Conservation (phyloP, 92 coral and sea anemone genomes). For the Phenganax subtilis region DNA sequence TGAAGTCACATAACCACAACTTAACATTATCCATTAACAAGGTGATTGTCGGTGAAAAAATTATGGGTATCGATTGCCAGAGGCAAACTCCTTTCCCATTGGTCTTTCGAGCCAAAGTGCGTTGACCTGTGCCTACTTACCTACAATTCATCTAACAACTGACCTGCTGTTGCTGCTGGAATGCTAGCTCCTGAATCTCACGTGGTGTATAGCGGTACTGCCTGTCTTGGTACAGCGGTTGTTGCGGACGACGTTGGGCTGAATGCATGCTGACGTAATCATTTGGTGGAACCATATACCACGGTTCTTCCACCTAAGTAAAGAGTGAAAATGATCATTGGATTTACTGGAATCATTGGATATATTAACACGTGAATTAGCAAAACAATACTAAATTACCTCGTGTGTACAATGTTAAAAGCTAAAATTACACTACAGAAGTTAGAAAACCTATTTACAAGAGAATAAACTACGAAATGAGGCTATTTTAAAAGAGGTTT, state of each 20-base stretch:
- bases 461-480: neutral
- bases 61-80: neutral
- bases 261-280: slow-evolving; percentile 29
- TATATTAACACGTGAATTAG: too few relatives aligned
- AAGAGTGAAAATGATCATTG: too few relatives aligned
- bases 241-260: slow-evolving; percentile 29
- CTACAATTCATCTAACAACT: neutral
- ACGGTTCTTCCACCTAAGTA: slow-evolving; percentile 13
- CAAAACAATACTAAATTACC: too few relatives aligned
- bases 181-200: slow-evolving; percentile 33
- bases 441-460: too few relatives aligned
- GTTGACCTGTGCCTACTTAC: too few relatives aligned
- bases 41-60: neutral
- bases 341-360: too few relatives aligned
- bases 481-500: neutral
- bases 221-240: slow-evolving; percentile 6
- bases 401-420: too few relatives aligned
- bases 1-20: too few relatives aligned
- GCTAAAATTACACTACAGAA: too few relatives aligned
- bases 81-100: neutral
- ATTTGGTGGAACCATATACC: slow-evolving; percentile 26
- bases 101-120: too few relatives aligned
- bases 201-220: slow-evolving; percentile 12
- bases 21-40: neutral
- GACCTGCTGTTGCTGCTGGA: slow-evolving; percentile 26